Conservation (phyloP, 2,797 vertebrate species). For the Ctenopoma multispine region DNA sequence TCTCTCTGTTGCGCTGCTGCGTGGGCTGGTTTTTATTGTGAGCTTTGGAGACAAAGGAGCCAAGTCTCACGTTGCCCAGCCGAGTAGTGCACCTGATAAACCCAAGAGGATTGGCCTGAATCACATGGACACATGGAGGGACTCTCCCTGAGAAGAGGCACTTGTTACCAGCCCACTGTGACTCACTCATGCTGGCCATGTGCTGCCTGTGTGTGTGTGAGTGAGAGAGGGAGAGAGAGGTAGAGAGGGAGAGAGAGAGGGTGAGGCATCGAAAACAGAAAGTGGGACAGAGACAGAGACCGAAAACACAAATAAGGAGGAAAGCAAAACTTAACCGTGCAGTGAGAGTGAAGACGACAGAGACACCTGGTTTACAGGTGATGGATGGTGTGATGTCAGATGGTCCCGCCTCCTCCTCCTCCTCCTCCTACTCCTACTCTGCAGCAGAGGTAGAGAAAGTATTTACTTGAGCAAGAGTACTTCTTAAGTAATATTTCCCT, state of each 20-base stretch:
- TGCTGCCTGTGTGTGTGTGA: slow-evolving; percentile 60
- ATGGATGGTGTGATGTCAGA: slow-evolving; percentile 12
- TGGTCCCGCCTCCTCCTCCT: too few relatives aligned
- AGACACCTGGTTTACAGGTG: slow-evolving; percentile 44
- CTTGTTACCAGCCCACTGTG: slow-evolving; percentile 70
- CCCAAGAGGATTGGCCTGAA: slow-evolving; percentile 65
- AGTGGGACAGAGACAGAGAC: slow-evolving; percentile 18
- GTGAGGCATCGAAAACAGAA: slow-evolving; percentile 44
- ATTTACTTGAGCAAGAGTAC: too few relatives aligned
- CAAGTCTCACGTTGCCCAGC: slow-evolving; percentile 67
- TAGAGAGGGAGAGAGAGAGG: slow-evolving; percentile 12
- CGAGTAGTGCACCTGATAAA: slow-evolving; percentile 74
- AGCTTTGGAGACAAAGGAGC: slow-evolving; percentile 54
- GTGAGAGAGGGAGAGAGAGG: too few relatives aligned
- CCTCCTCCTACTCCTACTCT: slow-evolving; percentile 28
- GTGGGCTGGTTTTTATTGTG: slow-evolving; percentile 25
- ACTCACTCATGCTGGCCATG: slow-evolving; percentile 76
- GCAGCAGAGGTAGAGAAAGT: too few relatives aligned
- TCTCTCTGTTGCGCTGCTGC: slow-evolving; percentile 29
- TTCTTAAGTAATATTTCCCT: too few relatives aligned
- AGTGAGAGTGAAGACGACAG: slow-evolving; percentile 35
- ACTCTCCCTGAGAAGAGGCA: slow-evolving; percentile 74
- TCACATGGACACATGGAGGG: slow-evolving; percentile 72
- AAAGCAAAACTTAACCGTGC: slow-evolving; percentile 21
- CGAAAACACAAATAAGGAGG: slow-evolving; percentile 27